These are phyloP conservation scores for Drosophila takahashii DNA, from an alignment of 1,140 invertebrate genomes.

Conservation along the genomic window DNA sequence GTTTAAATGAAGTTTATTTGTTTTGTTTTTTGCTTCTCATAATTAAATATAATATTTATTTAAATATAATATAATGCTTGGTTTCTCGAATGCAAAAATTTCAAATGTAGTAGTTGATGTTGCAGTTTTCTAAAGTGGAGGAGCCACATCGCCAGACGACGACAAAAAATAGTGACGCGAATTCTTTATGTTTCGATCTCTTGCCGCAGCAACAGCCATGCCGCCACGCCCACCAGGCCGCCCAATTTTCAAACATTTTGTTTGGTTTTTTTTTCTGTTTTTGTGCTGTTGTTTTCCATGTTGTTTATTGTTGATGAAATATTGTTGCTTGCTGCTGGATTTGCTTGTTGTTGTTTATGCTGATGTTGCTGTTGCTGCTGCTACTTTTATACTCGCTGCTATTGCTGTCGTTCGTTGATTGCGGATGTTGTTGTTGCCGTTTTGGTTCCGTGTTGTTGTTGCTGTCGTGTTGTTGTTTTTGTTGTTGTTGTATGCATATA, in stretches of 20 bases:
- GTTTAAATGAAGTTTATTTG: slow-evolving; percentile 69
- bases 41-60: slow-evolving; percentile 84
- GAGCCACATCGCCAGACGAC: slow-evolving; percentile 10
- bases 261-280: slow-evolving; percentile 23
- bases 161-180: slow-evolving; percentile 14
- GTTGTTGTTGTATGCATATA: slow-evolving; percentile 79
- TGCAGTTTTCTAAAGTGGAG: slow-evolving; percentile 29
- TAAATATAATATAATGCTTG: slow-evolving; percentile 83
- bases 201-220: slow-evolving; percentile 21
- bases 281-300: slow-evolving; percentile 37
- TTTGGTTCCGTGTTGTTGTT: slow-evolving; percentile 22
- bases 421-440: slow-evolving; percentile 30
- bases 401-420: slow-evolving; percentile 37
- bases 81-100: slow-evolving; percentile 79
- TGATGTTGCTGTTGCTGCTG: slow-evolving; percentile 22
- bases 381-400: slow-evolving; percentile 17
- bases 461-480: slow-evolving; percentile 64
- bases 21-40: slow-evolving; percentile 76
- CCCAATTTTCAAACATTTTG: slow-evolving; percentile 37
- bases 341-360: slow-evolving; percentile 24
- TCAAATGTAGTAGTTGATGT: slow-evolving; percentile 70
- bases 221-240: slow-evolving; percentile 35
- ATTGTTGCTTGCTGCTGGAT: slow-evolving; percentile 27
- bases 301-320: slow-evolving; percentile 30
- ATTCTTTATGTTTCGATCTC: not conserved